Evolutionary conservation across 37 sponge, comb jelly and placozoan genomes (phyloP).

Genomic region (Dysidea cf. avara): DNA sequence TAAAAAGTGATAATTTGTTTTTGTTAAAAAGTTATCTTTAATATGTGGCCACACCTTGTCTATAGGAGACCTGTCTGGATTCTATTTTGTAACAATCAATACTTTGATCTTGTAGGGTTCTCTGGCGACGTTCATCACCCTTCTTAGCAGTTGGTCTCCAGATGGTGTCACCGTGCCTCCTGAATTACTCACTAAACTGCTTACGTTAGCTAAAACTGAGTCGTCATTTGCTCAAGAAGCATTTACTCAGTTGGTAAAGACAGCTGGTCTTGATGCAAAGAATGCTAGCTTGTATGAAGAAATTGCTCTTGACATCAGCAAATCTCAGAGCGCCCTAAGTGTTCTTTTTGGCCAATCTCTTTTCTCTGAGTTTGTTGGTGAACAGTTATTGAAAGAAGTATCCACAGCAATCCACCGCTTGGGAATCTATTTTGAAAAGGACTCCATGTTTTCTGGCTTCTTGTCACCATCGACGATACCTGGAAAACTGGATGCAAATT

Average conservation of each 20-base stretch:
- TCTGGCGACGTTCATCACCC: constrained; percentile 17
- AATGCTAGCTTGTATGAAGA: constrained; percentile 1
- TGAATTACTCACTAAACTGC: constrained; percentile 16
- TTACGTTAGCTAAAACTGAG: constrained; percentile 19
- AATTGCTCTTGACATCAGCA: not conserved
- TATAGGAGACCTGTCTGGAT: no score
- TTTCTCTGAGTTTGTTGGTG: constrained; percentile 34
- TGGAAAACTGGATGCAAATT: constrained; percentile 1
- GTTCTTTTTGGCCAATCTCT: constrained; percentile 7
- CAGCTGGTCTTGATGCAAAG: constrained; percentile 6
- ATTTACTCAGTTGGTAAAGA: constrained; percentile 15
- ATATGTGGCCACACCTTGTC: not conserved
- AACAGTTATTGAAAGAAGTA: constrained; percentile 32
- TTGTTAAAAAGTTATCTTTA: not conserved
- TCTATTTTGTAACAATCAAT: no score
- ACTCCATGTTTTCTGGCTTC: constrained; percentile 18
- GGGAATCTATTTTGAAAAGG: constrained; percentile 53
- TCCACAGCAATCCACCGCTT: not conserved
- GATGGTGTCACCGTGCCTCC: constrained; percentile 47
- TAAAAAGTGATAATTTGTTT: not conserved
- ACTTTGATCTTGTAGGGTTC: no score
- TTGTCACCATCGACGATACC: constrained; percentile 33
- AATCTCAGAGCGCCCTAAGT: no score
- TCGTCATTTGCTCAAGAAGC: not conserved
- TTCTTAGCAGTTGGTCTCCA: constrained; percentile 34